Percentiles rank a stretch among this genome's conserved stretches.
Conservation (phyloP, 53 echinoderm and acorn worm genomes). For the Apostichopus leukothele region DNA sequence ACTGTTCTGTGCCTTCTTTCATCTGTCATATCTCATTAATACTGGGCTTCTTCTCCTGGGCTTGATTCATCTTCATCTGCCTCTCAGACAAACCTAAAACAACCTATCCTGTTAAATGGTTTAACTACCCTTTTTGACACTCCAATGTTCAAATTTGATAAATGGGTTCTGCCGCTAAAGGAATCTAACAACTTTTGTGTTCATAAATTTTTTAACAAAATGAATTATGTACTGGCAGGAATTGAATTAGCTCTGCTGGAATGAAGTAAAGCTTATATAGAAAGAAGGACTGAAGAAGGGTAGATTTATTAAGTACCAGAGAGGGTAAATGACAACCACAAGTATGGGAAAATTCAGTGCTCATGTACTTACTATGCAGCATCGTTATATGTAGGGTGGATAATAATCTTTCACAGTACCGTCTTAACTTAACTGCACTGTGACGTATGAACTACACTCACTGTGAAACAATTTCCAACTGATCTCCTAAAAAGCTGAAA, state of each 20-base stretch:
- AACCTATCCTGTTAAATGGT: not conserved
- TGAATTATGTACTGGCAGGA: conserved; percentile 18
- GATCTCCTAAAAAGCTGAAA: no score
- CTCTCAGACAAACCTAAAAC: not conserved
- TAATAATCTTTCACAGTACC: no score
- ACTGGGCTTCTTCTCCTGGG: not conserved
- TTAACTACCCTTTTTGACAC: not conserved
- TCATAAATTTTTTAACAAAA: conserved; percentile 28
- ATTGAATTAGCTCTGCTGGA: conserved; percentile 12
- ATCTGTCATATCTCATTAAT: no score
- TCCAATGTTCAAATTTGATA: conserved; percentile 28
- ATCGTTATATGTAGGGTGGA: no score
- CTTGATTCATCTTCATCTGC: not conserved
- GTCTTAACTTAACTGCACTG: no score
- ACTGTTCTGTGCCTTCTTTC: no score
- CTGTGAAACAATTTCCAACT: no score
- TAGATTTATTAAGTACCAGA: not conserved
- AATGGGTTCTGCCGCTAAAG: conserved; percentile 1
- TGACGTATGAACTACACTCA: no score
- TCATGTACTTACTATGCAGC: no score
- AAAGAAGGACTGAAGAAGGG: not conserved
- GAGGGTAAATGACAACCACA: not conserved
- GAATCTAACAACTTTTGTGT: conserved; percentile 8
- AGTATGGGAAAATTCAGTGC: no score
- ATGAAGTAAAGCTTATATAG: not conserved